These are phyloP conservation scores for Tachystola acroxantha DNA, from an alignment of 2,888 invertebrate genomes.

Conservation along the genomic window DNA sequence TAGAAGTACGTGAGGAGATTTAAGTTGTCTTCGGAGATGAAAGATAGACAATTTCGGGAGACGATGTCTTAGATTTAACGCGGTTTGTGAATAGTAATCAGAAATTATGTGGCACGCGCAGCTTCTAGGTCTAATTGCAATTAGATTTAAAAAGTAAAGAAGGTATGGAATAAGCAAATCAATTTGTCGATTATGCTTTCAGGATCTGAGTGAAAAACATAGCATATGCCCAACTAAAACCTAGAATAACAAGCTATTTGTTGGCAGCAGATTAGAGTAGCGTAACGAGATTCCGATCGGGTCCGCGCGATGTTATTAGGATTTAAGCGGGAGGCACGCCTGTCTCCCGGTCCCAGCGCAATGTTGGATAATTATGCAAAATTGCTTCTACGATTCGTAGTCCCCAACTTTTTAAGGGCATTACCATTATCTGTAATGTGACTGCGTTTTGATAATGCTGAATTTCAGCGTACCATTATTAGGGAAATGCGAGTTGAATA, in stretches of 20 bases:
- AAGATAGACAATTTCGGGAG: slow-evolving; percentile 18
- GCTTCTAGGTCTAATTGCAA: too few species aligned
- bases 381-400: slow-evolving; percentile 72
- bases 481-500: slow-evolving; percentile 48
- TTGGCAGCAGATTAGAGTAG: slow-evolving; percentile 58
- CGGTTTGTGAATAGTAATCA: background rate
- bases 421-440: slow-evolving; percentile 73
- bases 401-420: slow-evolving; percentile 70
- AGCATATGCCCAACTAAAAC: too few species aligned
- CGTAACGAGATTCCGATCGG: slow-evolving; percentile 71
- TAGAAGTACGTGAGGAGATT: slow-evolving; percentile 72
- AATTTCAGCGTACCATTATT: slow-evolving; percentile 67
- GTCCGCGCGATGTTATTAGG: slow-evolving; percentile 66
- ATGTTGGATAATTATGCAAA: slow-evolving; percentile 73
- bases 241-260: slow-evolving; percentile 55
- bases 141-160: too few species aligned
- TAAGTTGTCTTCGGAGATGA: slow-evolving; percentile 47
- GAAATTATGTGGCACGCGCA: too few species aligned
- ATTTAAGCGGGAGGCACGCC: slow-evolving; percentile 62
- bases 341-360: slow-evolving; percentile 43
- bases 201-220: too few species aligned
- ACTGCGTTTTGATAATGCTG: slow-evolving; percentile 71
- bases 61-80: slow-evolving; percentile 5
- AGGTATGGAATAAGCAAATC: too few species aligned
- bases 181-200: too few species aligned